These are phyloP conservation scores for Zingel zingel DNA, from an alignment of 2,113 vertebrate genomes.

Conservation along the genomic window DNA sequence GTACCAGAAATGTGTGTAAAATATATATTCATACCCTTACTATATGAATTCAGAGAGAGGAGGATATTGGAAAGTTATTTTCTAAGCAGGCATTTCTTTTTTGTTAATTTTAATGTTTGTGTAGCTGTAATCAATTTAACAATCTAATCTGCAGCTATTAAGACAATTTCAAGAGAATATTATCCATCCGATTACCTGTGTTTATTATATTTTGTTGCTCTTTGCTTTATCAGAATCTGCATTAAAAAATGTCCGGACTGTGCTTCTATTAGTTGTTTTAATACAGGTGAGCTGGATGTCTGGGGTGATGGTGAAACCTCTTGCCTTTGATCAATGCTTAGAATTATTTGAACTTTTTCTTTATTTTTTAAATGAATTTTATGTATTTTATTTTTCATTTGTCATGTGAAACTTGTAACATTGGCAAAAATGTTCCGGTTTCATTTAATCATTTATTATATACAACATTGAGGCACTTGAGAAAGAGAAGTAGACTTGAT, in stretches of 20 bases:
- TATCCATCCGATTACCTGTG: background rate
- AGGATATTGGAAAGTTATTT: constrained; percentile 9
- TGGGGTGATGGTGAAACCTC: background rate
- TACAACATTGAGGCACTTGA: constrained; percentile 11
- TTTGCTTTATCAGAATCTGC: background rate
- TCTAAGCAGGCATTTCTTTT: constrained; percentile 2
- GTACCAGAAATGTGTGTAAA: constrained; percentile 8
- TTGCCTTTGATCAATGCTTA: background rate
- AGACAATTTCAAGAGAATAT: background rate
- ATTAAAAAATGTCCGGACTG: background rate
- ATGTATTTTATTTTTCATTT: constrained; percentile 15
- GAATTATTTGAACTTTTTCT: constrained; percentile 3
- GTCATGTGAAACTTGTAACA: constrained; percentile 1
- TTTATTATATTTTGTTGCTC: constrained; percentile 2
- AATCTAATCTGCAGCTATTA: constrained; percentile 1
- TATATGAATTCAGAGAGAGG: background rate
- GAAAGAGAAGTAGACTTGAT: background rate
- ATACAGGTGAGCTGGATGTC: background rate
- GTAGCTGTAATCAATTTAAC: constrained; percentile 8
- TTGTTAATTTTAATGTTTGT: constrained; percentile 19
- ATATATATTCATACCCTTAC: background rate
- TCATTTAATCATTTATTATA: background rate
- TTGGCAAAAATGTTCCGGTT: background rate
- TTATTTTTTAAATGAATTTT: background rate
- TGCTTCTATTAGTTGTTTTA: constrained; percentile 6